Evolutionary conservation across 2,888 invertebrate genomes (phyloP).

Genomic region (Mimachlamys varia): DNA sequence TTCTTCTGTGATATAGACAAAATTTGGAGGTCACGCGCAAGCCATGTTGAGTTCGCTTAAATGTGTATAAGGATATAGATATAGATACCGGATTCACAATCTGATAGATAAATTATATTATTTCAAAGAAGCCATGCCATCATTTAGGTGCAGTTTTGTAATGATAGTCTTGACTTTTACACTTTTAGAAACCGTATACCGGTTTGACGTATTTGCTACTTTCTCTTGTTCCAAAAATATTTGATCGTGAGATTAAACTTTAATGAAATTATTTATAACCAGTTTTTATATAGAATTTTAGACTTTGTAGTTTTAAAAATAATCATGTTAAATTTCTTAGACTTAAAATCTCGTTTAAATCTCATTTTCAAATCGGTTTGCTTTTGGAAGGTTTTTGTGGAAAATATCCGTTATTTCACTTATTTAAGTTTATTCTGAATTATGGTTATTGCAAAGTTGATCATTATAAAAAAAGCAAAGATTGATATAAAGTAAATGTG

Average conservation of each 20-base stretch:
- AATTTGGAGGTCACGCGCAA: neutral
- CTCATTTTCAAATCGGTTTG: too few species aligned
- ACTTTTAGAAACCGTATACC: neutral
- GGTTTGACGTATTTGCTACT: neutral
- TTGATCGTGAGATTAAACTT: neutral
- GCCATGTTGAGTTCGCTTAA: neutral
- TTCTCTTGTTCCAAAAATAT: neutral
- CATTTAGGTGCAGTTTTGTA: neutral
- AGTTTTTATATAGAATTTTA: neutral
- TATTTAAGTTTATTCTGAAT: too few species aligned
- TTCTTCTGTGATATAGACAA: neutral
- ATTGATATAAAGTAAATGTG: too few species aligned
- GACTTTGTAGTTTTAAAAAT: neutral
- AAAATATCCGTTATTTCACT: too few species aligned
- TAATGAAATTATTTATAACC: neutral
- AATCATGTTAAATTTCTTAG: too few species aligned
- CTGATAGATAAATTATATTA: neutral
- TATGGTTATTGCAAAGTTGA: too few species aligned
- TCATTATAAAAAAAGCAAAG: too few species aligned
- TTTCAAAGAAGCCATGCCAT: slow-evolving; percentile 1
- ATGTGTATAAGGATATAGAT: neutral
- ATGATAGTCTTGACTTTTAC: neutral
- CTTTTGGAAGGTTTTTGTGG: too few species aligned
- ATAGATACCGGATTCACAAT: neutral
- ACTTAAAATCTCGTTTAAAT: too few species aligned